Evolutionary conservation across 2,797 vertebrate genomes (phyloP), one percentile per base, ranked within the genome.

Genomic region (Onychomys arenicola): DNA sequence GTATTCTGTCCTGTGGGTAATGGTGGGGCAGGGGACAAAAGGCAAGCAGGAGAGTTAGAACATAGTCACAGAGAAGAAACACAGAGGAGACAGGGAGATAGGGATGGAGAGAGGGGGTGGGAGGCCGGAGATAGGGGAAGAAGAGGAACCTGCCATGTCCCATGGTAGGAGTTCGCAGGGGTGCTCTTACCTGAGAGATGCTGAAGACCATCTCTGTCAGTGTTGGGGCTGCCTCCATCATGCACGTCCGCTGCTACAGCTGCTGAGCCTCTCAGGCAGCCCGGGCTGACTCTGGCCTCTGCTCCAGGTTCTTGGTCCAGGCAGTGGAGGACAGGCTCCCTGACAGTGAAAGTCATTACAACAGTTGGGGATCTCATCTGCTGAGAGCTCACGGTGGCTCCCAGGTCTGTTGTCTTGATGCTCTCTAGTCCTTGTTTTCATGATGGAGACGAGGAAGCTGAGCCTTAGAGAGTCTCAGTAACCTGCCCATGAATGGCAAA

Each of bases 1-100:
- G 82, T 83, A 52, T 57, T 75, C 11, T 91, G 32, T 43, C 32
- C 46, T 63, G 25, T 32, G 37, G 80, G 27, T 57, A 69, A 67
- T 99, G 98, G 99, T 99, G 97, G 97, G 95, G 88, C 94, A 23
- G 43, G 85, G 4, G 43, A 40, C 23, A 87, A 71, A 80, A 52
- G 34, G 32, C 59, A 78, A 52, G 43, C 43, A 27, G 63, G 40
- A 90, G 61, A 63, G n/a, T 76, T 7, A 29, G 63, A 32, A 46
- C 10, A 92, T 13, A 73, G 40, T 16, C n/a, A 78, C 14, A 75
- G 27, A 73, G 75, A 59, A 32, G 46, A 55, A 29, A 40, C n/a
- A n/a, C n/a, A 90, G 57, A n/a, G 69, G 23, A 75, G n/a, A 27
- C 27, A 78, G 40, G 69, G 34, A 23, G 7, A 37, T 0, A 43